Percentiles rank a stretch among this genome's conserved stretches.
Evolutionary conservation across 2,113 vertebrate genomes (phyloP).

Genomic region (Felis chaus): DNA sequence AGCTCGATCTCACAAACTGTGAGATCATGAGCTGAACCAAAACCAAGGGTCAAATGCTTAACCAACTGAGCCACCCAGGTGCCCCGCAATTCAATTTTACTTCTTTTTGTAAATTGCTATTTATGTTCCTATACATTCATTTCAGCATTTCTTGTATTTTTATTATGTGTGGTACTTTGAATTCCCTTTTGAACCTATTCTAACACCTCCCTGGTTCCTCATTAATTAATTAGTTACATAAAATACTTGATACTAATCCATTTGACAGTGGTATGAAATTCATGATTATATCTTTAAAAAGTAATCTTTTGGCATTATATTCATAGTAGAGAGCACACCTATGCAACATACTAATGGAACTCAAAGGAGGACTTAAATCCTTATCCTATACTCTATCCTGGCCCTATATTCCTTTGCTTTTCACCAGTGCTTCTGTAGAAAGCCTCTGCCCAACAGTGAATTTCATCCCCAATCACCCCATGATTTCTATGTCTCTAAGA

Average conservation of each 20-base stretch:
- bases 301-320: background rate
- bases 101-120: constrained; percentile 3
- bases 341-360: background rate
- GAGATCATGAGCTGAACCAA: too few species aligned
- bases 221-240: background rate
- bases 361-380: background rate
- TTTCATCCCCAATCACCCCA: background rate
- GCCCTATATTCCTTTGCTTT: background rate
- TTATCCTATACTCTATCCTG: background rate
- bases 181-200: background rate
- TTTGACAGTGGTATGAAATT: background rate
- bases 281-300: background rate
- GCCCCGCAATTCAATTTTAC: background rate
- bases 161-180: background rate
- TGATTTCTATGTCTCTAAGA: background rate
- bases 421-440: background rate
- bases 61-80: too few species aligned
- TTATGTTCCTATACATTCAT: constrained; percentile 3
- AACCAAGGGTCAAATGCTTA: too few species aligned
- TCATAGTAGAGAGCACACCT: background rate
- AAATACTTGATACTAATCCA: background rate
- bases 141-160: background rate
- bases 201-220: background rate
- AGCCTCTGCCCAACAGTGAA: background rate
- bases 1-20: too few species aligned